A percentile compares a stretch with the other conserved stretches of the same genome.
These are phyloP conservation scores for Scaptomyza caliginosa DNA, from an alignment of 2,888 invertebrate species.

Conservation along the genomic window DNA sequence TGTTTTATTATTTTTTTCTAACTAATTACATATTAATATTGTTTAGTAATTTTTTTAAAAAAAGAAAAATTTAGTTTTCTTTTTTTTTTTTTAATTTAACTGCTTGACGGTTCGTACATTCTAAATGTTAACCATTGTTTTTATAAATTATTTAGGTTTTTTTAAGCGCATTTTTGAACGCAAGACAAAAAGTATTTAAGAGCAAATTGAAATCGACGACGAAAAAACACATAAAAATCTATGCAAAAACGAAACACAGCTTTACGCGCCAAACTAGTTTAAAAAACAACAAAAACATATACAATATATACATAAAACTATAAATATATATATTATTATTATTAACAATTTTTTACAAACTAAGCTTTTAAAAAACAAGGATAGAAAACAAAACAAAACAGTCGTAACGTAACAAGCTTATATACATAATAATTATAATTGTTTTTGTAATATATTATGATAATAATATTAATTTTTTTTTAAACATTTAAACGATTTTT, in stretches of 20 bases:
- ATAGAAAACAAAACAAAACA: constrained; percentile 23
- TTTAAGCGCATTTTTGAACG: constrained; percentile 67
- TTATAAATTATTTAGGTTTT: constrained; percentile 69
- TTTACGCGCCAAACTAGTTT: constrained; percentile 78
- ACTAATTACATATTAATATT: constrained; percentile 54
- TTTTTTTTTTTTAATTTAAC: constrained; percentile 25
- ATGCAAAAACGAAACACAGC: constrained; percentile 75
- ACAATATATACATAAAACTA: constrained; percentile 34
- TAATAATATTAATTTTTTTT: constrained; percentile 55
- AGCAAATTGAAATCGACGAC: constrained; percentile 57
- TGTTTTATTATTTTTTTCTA: constrained; percentile 56
- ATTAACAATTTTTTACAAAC: constrained; percentile 61
- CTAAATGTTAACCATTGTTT: constrained; percentile 74
- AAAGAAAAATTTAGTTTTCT: constrained; percentile 30
- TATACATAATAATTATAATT: constrained; percentile 52
- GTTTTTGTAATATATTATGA: constrained; percentile 62
- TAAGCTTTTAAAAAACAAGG: constrained; percentile 52
- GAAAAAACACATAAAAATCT: constrained; percentile 37
- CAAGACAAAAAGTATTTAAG: constrained; percentile 73
- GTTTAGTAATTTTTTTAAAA: constrained; percentile 34
- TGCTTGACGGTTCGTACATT: constrained; percentile 62
- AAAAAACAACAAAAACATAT: constrained; percentile 62
- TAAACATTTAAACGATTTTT: constrained; percentile 46
- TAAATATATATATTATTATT: constrained; percentile 34
- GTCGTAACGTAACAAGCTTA: constrained; percentile 60